Evolutionary conservation across 30 jellyfish, hydroid and myxozoan genomes (phyloP).

Genomic region (Pelagia noctiluca): DNA sequence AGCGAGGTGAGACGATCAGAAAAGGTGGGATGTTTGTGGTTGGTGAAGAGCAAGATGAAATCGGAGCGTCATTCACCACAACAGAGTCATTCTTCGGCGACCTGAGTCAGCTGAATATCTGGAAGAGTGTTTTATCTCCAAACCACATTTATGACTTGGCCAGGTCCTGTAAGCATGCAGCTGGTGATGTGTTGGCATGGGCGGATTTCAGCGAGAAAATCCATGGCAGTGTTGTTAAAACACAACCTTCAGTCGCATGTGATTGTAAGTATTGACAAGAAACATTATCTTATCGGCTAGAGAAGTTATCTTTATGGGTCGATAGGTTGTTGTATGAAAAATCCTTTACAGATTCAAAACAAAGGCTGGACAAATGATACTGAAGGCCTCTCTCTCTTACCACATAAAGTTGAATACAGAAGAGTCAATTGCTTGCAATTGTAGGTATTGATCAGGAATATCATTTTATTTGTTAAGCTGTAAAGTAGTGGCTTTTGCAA

Average conservation of each 20-base stretch:
- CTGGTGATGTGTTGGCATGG: conserved; percentile 97
- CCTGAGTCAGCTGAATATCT: conserved; percentile 87
- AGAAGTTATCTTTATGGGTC: no score
- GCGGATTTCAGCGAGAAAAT: conserved; percentile 77
- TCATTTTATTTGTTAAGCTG: no score
- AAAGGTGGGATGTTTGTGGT: conserved; percentile 89
- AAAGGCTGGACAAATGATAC: no score
- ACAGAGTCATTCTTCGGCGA: conserved; percentile 96
- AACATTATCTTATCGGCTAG: no score
- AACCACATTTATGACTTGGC: conserved; percentile 87
- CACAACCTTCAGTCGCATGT: conserved; percentile 86
- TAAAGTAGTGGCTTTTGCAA: no score
- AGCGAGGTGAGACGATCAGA: conserved; percentile 66
- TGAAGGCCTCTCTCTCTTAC: no score
- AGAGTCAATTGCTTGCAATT: no score
- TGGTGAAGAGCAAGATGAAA: conserved; percentile 98
- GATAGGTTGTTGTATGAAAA: no score
- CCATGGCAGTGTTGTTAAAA: conserved; percentile 70
- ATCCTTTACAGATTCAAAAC: no score
- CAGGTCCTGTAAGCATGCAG: conserved; percentile 60
- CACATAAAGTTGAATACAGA: no score
- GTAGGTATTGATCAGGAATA: no score
- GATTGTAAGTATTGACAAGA: conserved; percentile 86
- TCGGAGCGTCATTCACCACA: conserved; percentile 92
- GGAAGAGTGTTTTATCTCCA: conserved; percentile 79